Base-by-base conservation (phyloP, 2,113 vertebrate species). In the Sebastes schlegelii region DNA sequence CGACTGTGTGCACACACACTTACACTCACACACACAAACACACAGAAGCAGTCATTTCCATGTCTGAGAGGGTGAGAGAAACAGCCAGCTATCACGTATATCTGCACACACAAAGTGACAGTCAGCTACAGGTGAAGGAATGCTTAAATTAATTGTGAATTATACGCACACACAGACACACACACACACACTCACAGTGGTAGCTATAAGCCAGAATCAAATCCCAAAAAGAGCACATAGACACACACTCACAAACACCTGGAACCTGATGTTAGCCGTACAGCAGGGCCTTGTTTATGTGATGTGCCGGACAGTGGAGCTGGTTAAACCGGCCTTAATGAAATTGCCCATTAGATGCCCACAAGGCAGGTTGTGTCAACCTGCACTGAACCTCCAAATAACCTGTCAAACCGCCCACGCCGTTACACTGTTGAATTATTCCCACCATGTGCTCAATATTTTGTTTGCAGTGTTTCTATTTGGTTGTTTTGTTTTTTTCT, bases 281-380 rank as follows among this genome's bases (percentile, higher is more conserved):
- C 67, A 74, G 51, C 23, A n/a, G 55, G 23, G 48, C 11, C 55
- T 73, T 42, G 77, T 73, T 73, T 45, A 49, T 40, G 46, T 43
- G n/a, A 69, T 16, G 76, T 48, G 34, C 23, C 19, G 87, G 72
- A 74, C 72, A 77, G 75, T 5, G 42, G 60, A 80, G 80, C 52
- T 48, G 40, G 51, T 55, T 80, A 77, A 34, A 74, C 63, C 8
- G 2, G n/a, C 26, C 23, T 55, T 51, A 80, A 74, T 80, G 17
- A 79, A 78, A 62, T 63, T 2, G 0, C 21, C 74, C 26, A 62
- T 77, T 70, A 54, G 16, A 5, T 54, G 64, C 54, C 73, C 61
- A 51, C n/a, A 10, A 71, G 77, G 74, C 71, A 52, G 55, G 1
- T 0, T 0, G 60, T 17, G 68, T 78, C 68, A 57, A 1, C 45